A percentile compares a stretch with the other conserved stretches of the same genome.
Conservation (phyloP, 2,797 vertebrate species). For the Rhynchotus rufescens region DNA sequence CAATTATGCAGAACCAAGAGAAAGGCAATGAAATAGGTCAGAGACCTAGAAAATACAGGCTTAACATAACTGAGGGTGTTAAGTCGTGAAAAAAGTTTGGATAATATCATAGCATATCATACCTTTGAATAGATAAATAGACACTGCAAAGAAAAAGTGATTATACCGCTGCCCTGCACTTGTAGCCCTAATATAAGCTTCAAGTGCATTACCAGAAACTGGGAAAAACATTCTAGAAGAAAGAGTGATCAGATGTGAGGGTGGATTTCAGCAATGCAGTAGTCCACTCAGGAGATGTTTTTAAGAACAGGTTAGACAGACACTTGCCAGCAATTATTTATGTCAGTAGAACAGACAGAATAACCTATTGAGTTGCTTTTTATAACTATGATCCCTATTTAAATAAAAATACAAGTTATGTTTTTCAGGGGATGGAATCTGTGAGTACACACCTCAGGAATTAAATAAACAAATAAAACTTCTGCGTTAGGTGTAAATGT, state of each 20-base stretch:
- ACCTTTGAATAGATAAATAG: slow-evolving; percentile 36
- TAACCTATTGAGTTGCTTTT: not conserved
- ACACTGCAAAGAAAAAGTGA: not conserved
- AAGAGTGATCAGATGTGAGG: not conserved
- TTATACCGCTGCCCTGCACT: not conserved
- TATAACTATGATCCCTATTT: not conserved
- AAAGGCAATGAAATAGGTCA: not conserved
- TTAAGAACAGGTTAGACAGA: slow-evolving; percentile 55
- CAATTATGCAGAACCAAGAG: slow-evolving; percentile 7
- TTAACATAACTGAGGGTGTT: not conserved
- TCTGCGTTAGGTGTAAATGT: not conserved
- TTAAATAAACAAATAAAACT: not conserved
- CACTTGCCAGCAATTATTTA: slow-evolving; percentile 43
- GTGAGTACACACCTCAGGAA: not conserved
- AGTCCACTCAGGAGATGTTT: slow-evolving; percentile 30
- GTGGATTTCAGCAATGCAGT: not conserved
- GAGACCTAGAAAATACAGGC: not conserved
- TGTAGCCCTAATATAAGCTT: not conserved
- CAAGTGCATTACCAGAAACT: not conserved
- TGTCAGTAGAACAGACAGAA: slow-evolving; percentile 38
- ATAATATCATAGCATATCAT: not conserved
- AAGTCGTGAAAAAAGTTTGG: not conserved
- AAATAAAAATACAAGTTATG: not conserved
- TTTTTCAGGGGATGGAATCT: not conserved
- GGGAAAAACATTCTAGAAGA: not conserved